phyloP scores from a whole-genome alignment of 2,113 vertebrate genomes.

The Probosciger aterrimus region DNA sequence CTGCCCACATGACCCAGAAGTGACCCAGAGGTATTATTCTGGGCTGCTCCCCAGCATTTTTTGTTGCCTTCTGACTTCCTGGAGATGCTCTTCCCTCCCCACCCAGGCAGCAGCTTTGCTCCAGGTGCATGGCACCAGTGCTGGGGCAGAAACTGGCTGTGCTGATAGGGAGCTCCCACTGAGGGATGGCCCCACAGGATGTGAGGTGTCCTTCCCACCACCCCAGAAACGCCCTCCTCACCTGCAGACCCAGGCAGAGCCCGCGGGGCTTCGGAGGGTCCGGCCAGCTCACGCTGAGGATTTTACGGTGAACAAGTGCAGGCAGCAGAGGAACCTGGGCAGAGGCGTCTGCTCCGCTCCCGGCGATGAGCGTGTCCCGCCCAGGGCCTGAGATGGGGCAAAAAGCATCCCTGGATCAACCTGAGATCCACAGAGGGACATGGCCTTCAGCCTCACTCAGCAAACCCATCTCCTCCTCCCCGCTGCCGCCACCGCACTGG shows the following conservation, averaged over 20 bases:
- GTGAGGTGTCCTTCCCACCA: not conserved
- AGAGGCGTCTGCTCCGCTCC: conserved; percentile 67
- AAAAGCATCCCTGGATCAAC: not conserved
- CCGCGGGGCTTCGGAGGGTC: conserved; percentile 26
- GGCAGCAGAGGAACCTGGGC: conserved; percentile 70
- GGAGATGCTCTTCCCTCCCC: not conserved
- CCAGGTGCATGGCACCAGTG: fast-evolving
- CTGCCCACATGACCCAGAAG: not conserved
- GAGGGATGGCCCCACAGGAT: not conserved
- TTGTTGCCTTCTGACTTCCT: not conserved
- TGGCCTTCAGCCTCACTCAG: not conserved
- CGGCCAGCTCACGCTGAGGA: conserved; percentile 68
- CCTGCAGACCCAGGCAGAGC: conserved; percentile 64
- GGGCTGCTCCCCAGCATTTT: not conserved
- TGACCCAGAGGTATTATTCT: not conserved
- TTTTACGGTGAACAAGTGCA: conserved; percentile 66
- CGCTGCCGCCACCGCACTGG: fast-evolving
- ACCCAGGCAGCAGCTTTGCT: not conserved
- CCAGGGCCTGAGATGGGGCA: conserved; percentile 27
- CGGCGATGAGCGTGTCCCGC: not conserved
- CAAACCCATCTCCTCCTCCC: not conserved
- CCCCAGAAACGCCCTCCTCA: not conserved
- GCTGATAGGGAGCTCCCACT: not conserved
- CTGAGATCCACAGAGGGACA: not conserved
- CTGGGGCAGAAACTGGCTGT: not conserved